Base-by-base conservation (phyloP, 2,113 vertebrate species). In the Mormoops blainvillei region DNA sequence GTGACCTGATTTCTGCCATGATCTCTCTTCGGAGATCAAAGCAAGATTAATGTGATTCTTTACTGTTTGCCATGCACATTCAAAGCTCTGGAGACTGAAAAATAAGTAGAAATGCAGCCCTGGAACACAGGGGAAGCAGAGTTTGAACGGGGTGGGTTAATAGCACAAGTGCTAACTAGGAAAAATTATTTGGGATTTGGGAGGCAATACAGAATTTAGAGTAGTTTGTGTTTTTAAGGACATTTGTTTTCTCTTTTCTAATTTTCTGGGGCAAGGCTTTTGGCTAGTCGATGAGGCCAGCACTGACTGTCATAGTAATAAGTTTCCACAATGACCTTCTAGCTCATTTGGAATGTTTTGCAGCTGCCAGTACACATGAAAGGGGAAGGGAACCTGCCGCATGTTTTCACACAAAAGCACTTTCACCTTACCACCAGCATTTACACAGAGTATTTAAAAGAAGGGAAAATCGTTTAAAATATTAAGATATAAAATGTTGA, bases 361-460 rank as follows among this genome's bases (percentile, higher is more conserved):
- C 95, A 89, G 67, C 89, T 91, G 91, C 76, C 87, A 50, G n/a
- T 3, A 89, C 63, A 76, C 56, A 94, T 63, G 74, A 71, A 94
- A 93, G 94, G 63, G 73, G 26, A 94, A 50, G 22, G 54, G 94
- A 94, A 84, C 52, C 90, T 76, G 95, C 89, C 22, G 67, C 56
- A 70, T 90, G 87, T 97, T 97, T 96, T 92, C 94, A 95, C 92
- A 91, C 45, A 36, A 91, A 87, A 94, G 83, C 56, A 76, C 94
- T 91, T 91, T 92, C 88, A 74, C 20, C 5, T 89, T 77, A 84
- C 50, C 89, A 84, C 74, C n/a, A 81, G 71, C 91, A 84, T 93
- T 94, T 96, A 83, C 50, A 16, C 43, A 26, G 36, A 91, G 67
- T 83, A 94, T 71, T 94, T 74, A 78, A 88, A 96, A 82, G 52